A percentile compares a stretch with the other conserved stretches of the same genome.
These are phyloP conservation scores for Lycocerus yunnanus DNA, from an alignment of 2,888 invertebrate species.

Conservation along the genomic window DNA sequence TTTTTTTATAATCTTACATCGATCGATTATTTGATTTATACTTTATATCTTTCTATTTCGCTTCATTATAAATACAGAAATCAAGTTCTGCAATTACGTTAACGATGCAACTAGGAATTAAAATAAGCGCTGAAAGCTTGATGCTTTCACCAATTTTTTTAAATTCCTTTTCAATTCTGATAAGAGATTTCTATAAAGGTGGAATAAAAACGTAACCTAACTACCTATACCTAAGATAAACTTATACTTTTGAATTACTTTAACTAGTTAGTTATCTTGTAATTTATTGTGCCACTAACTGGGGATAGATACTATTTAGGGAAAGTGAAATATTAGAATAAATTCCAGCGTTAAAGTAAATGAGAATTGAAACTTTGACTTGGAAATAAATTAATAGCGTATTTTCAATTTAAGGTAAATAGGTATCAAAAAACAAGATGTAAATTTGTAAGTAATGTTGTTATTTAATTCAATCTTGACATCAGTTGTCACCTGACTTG, in stretches of 20 bases:
- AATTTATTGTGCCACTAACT: background rate
- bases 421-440: conserved; percentile 2
- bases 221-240: background rate
- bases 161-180: background rate
- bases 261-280: background rate
- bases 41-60: background rate
- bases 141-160: background rate
- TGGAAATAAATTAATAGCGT: background rate
- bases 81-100: background rate
- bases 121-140: background rate
- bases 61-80: background rate
- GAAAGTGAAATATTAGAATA: background rate
- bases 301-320: background rate
- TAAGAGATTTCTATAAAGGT: background rate
- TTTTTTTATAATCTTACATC: background rate
- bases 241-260: background rate
- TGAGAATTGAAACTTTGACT: background rate
- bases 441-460: conserved; percentile 4
- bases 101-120: background rate
- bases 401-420: conserved; percentile 1
- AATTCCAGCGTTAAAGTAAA: background rate
- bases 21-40: background rate
- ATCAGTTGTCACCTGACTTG: conserved; percentile 5
- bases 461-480: conserved; percentile 5
- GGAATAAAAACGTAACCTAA: background rate